These are phyloP conservation scores for Epistrophe grossulariae DNA, from an alignment of 2,888 invertebrate genomes.

Conservation along the genomic window DNA sequence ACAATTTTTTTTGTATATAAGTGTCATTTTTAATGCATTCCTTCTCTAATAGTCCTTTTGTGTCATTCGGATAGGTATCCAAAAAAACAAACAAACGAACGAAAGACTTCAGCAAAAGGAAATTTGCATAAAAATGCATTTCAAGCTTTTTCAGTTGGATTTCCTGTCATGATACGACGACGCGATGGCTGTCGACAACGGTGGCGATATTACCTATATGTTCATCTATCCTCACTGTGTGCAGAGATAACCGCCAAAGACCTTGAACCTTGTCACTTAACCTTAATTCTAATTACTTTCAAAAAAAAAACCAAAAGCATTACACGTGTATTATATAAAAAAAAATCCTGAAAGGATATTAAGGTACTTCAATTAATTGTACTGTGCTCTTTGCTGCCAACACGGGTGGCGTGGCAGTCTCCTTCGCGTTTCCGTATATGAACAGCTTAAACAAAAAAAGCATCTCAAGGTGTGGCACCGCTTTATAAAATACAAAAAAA, in stretches of 20 bases:
- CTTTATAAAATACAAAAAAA: slow-evolving; percentile 24
- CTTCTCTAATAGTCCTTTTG: slow-evolving; percentile 48
- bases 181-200: not conserved
- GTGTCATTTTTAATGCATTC: slow-evolving; percentile 63
- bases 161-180: slow-evolving; percentile 29
- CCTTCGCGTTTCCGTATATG: not conserved
- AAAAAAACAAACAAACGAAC: not conserved
- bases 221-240: not conserved
- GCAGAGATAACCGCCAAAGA: slow-evolving; percentile 14
- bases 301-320: not conserved
- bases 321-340: slow-evolving; percentile 33
- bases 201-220: not conserved
- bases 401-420: no score
- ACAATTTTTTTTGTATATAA: slow-evolving; percentile 13
- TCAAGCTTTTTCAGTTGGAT: slow-evolving; percentile 50
- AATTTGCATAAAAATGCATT: slow-evolving; percentile 66
- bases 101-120: slow-evolving; percentile 30
- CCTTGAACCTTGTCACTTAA: slow-evolving; percentile 21
- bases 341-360: slow-evolving; percentile 49
- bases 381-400: slow-evolving; percentile 22
- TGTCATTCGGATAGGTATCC: slow-evolving; percentile 16
- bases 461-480: slow-evolving; percentile 18
- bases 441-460: not conserved
- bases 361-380: slow-evolving; percentile 53
- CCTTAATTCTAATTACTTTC: slow-evolving; percentile 44